A percentile compares a stretch with the other conserved stretches of the same genome.
Conservation (phyloP, 2,797 vertebrate species). For the Crypturellus tataupa region DNA sequence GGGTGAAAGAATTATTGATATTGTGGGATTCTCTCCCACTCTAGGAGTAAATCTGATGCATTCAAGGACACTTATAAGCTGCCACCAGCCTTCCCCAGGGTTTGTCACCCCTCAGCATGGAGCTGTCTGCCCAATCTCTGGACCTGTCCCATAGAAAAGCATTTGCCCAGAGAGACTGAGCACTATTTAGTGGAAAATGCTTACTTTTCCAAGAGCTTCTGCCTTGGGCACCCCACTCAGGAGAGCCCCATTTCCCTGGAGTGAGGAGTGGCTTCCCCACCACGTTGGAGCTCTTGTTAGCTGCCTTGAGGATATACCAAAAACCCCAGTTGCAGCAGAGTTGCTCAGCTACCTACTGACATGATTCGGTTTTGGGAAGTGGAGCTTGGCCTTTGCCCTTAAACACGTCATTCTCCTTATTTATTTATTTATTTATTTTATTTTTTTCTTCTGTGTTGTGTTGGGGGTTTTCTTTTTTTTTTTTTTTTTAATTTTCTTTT, state of each 20-base stretch:
- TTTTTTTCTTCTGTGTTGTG: no score
- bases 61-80: background rate
- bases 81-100: background rate
- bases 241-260: background rate
- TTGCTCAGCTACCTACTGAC: background rate
- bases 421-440: no score
- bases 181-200: background rate
- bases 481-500: no score
- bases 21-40: background rate
- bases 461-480: no score
- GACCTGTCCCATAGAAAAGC: background rate
- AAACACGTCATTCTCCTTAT: accelerated
- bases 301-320: background rate
- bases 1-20: background rate
- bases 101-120: background rate
- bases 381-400: background rate
- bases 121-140: background rate
- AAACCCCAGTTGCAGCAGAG: background rate
- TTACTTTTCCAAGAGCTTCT: background rate
- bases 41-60: background rate
- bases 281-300: background rate
- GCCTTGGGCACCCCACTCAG: background rate
- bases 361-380: background rate
- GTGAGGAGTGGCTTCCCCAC: constrained; percentile 3
- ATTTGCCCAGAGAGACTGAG: background rate